These are phyloP conservation scores for Holotrichia oblita DNA, from an alignment of 1,140 invertebrate species.

Conservation along the genomic window DNA sequence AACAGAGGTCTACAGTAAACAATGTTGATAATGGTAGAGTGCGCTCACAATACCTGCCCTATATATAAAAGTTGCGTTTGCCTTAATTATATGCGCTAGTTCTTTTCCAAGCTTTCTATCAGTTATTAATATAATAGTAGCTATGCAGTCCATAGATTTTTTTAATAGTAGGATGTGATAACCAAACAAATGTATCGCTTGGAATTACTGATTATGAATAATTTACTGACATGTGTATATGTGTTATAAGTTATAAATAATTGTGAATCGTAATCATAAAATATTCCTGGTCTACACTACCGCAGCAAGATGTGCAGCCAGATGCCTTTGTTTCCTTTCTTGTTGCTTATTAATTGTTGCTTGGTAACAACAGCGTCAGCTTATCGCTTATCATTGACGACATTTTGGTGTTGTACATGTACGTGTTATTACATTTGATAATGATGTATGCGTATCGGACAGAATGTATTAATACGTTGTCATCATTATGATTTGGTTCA, in stretches of 20 bases:
- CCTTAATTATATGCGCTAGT: background rate
- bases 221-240: background rate
- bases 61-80: too few species aligned
- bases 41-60: too few species aligned
- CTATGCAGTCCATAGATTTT: background rate
- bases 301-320: constrained; percentile 9
- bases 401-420: too few species aligned
- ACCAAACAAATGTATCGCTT: background rate
- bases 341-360: background rate
- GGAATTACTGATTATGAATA: background rate
- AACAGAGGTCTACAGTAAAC: background rate
- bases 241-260: background rate
- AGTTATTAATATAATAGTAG: background rate
- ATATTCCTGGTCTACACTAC: background rate
- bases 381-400: constrained; percentile 10
- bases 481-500: background rate
- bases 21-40: too few species aligned
- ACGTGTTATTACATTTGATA: constrained; percentile 28
- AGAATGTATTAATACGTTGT: background rate
- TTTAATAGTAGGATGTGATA: background rate
- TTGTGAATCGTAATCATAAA: background rate
- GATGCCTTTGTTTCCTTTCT: constrained; percentile 23
- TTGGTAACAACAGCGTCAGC: constrained; percentile 25
- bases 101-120: background rate
- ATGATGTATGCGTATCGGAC: background rate